Base-by-base conservation (phyloP, 1,140 invertebrate genomes). In the Orius insidiosus region DNA sequence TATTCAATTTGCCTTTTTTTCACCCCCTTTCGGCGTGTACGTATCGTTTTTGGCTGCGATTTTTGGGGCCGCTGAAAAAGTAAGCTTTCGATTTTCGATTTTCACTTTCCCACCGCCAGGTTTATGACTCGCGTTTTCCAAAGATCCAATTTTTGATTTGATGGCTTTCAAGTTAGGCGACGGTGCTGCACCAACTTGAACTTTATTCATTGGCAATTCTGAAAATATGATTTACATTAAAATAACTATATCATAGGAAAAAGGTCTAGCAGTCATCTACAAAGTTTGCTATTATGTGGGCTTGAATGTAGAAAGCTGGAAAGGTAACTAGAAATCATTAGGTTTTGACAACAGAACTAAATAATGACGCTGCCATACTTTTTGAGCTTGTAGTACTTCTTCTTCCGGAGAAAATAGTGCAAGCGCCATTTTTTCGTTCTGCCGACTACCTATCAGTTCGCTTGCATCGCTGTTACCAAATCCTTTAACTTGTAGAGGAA, bases 31-130 rank as follows among this genome's bases (percentile, higher is more conserved):
- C 11, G 89, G 83, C 31, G 68, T 68, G 58, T 95, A 89, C 51
- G 75, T 75, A n/a, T 89, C 84, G 62, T 94, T 94, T 63, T 92
- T 90, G 38, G 88, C 80, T 40, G 81, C 81, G 57, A 90, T 85
- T 60, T 78, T 81, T 2, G 85, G 76, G 33, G 76, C 72, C 0
- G 79, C 80, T 57, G 82, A 82, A 53, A 87, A 85, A 52, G 90
- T 84, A 6, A 90, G 62, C 63, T 90, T 90, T 56, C 81, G 78
- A 46, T 76, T 76, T 62, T 89, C 83, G 50, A 92, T 89, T 68
- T 89, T 90, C 9, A 93, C 73, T 54, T 89, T 80, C 19, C 89
- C 89, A 34, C 88, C 90, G 13, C 86, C 83, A 1, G 88, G 87
- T 59, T 85, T 92, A 62, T 96, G 85, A 38, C 72, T 78, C 0